phyloP scores from a whole-genome alignment of 64 coral and sea anemone genomes.

The Dendronephthya gigantea region DNA sequence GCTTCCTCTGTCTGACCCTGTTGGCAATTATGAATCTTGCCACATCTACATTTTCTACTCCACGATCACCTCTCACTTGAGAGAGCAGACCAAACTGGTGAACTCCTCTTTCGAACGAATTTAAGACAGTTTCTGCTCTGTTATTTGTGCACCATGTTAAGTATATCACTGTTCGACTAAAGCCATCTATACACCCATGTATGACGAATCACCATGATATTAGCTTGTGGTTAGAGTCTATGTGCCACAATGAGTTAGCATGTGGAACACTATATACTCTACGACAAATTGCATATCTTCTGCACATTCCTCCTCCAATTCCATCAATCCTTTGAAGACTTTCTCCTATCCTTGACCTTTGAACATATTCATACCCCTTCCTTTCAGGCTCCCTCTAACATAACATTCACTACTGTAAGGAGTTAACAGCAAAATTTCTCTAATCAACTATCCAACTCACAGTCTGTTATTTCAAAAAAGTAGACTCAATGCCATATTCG shows the following conservation, averaged over 20 bases:
- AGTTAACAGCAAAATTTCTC: constrained; percentile 17
- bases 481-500: constrained; percentile 14
- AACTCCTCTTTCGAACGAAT: constrained; percentile 14
- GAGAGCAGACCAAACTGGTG: constrained; percentile 17
- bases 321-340: constrained; percentile 14
- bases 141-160: constrained; percentile 22
- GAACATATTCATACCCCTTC: constrained; percentile 17
- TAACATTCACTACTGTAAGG: constrained; percentile 26
- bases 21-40: not conserved
- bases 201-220: constrained; percentile 32
- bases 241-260: constrained; percentile 24
- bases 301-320: constrained; percentile 15
- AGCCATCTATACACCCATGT: constrained; percentile 34
- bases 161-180: not conserved
- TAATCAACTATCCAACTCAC: not conserved
- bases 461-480: constrained; percentile 13
- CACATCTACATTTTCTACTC: constrained; percentile 34
- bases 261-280: not conserved
- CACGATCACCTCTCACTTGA: constrained; percentile 25
- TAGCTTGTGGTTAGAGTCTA: constrained; percentile 32
- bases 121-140: not conserved
- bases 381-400: constrained; percentile 29
- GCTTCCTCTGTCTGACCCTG: not conserved
- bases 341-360: constrained; percentile 22
- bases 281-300: not conserved